Evolutionary conservation across 1,140 invertebrate genomes (phyloP).

Genomic region (Macrotrachela quadricornifera): DNA sequence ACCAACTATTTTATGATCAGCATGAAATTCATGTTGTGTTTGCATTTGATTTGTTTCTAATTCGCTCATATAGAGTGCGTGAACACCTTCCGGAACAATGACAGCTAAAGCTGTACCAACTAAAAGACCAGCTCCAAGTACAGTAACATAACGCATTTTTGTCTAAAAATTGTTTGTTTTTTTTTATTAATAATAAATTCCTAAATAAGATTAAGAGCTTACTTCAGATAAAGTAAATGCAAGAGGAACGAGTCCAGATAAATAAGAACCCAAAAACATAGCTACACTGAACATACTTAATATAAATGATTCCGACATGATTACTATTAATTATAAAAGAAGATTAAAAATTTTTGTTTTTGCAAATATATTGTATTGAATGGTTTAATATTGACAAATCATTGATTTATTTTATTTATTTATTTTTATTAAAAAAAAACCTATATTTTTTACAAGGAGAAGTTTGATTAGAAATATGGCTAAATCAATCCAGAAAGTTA

Average conservation of each 20-base stretch:
- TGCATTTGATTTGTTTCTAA: slow-evolving; percentile 13
- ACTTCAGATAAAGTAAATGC: slow-evolving; percentile 81
- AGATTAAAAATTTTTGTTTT: too few relatives aligned
- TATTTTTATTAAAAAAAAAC: too few relatives aligned
- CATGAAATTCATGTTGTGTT: slow-evolving; percentile 7
- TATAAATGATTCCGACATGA: slow-evolving; percentile 29
- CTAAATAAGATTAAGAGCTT: slow-evolving; percentile 16
- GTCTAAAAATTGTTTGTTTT: slow-evolving; percentile 39
- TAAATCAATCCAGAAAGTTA: too few relatives aligned
- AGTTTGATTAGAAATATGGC: too few relatives aligned
- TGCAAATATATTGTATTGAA: too few relatives aligned
- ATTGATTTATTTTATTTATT: too few relatives aligned
- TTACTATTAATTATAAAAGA: too few relatives aligned
- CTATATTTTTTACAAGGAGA: too few relatives aligned
- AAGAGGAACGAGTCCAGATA: slow-evolving; percentile 74
- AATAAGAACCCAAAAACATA: slow-evolving; percentile 81
- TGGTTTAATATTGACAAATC: too few relatives aligned
- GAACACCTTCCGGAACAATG: slow-evolving; percentile 91
- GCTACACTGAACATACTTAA: slow-evolving; percentile 56
- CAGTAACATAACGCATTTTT: slow-evolving; percentile 71
- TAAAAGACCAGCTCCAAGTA: slow-evolving; percentile 83
- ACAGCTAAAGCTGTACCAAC: slow-evolving; percentile 89
- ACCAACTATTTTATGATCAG: too few relatives aligned
- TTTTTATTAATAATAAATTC: neutral
- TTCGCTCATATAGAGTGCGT: slow-evolving; percentile 41